Conservation (phyloP, 2,888 invertebrate genomes). For the Fragum whitleyi region DNA sequence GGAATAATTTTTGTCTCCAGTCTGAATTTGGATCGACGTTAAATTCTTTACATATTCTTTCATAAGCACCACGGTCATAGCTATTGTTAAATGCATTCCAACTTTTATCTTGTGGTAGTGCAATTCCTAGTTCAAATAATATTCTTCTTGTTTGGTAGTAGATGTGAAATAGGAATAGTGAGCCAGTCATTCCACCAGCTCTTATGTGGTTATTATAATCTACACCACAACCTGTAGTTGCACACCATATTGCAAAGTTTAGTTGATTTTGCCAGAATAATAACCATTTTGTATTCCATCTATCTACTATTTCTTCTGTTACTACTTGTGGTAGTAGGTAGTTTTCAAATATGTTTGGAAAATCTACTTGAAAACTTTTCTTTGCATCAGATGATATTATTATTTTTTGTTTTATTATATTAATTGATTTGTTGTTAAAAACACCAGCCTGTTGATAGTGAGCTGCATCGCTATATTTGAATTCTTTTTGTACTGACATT, state of each 20-base stretch:
- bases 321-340: constrained; percentile 22
- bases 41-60: constrained; percentile 37
- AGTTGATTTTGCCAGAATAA: constrained; percentile 54
- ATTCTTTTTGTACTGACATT: constrained; percentile 35
- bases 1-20: constrained; percentile 32
- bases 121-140: constrained; percentile 29
- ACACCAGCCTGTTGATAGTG: constrained; percentile 13
- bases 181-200: constrained; percentile 13
- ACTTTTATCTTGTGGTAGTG: constrained; percentile 31
- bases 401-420: constrained; percentile 34
- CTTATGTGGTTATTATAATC: constrained; percentile 29
- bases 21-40: constrained; percentile 37
- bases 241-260: constrained; percentile 49
- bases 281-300: constrained; percentile 33
- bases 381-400: constrained; percentile 32
- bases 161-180: constrained; percentile 37
- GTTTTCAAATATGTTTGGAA: constrained; percentile 33
- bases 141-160: constrained; percentile 46
- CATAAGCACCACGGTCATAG: constrained; percentile 40
- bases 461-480: constrained; percentile 37
- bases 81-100: constrained; percentile 43
- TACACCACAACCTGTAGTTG: constrained; percentile 55
- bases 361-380: constrained; percentile 17
- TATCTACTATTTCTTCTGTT: constrained; percentile 22
- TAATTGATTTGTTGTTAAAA: constrained; percentile 18